Conservation (phyloP, 2,113 vertebrate genomes). For the Scolopax mira region DNA sequence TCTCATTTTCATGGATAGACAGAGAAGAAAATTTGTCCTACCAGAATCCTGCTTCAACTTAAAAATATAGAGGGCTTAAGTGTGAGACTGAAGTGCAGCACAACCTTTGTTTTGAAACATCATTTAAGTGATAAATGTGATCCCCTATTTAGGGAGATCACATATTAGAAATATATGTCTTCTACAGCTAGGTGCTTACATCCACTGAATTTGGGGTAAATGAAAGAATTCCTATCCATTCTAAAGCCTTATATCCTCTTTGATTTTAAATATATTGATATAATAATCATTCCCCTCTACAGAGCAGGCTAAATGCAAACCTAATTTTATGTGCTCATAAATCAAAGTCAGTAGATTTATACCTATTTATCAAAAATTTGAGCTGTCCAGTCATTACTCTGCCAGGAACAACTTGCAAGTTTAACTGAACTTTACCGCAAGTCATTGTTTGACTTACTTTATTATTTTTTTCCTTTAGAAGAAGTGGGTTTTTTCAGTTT, state of each 20-base stretch:
- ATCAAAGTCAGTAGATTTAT: not conserved
- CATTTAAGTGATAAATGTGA: not conserved
- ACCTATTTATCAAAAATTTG: not conserved
- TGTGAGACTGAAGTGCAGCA: not conserved
- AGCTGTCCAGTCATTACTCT: not conserved
- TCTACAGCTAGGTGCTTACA: not conserved
- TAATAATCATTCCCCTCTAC: not conserved
- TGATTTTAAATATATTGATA: not conserved
- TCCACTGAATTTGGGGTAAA: not conserved
- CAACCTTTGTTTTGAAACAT: not conserved
- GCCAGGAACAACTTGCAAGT: not conserved
- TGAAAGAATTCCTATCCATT: not conserved
- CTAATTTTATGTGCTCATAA: not conserved
- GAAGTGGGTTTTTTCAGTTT: not conserved
- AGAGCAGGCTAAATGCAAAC: not conserved
- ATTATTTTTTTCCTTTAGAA: not conserved
- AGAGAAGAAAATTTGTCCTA: not conserved
- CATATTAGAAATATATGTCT: not conserved
- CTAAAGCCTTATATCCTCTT: not conserved
- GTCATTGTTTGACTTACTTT: not conserved
- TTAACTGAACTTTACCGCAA: not conserved
- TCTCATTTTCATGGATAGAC: not conserved
- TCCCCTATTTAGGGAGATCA: not conserved
- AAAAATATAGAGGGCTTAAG: not conserved
- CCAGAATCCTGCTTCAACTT: not conserved